Evolutionary conservation across 2,113 vertebrate genomes (phyloP).

Genomic region (Turdus rufiventris): DNA sequence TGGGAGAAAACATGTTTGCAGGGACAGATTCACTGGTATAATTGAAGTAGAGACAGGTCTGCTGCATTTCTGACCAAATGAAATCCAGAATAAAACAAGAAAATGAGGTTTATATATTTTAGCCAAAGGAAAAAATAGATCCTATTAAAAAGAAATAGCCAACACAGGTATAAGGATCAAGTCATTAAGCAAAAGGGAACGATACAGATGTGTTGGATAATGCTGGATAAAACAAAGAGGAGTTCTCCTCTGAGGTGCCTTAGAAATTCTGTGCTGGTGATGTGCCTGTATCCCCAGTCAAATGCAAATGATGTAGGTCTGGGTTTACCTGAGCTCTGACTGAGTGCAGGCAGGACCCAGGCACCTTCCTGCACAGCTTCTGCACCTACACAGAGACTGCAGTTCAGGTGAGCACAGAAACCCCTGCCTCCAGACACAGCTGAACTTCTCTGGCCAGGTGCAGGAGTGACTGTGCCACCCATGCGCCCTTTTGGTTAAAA

Average conservation of each 20-base stretch:
- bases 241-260: background rate
- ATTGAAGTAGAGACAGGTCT: background rate
- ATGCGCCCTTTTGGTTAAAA: background rate
- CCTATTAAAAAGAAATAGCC: background rate
- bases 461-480: rapidly evolving
- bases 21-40: background rate
- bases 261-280: background rate
- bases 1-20: background rate
- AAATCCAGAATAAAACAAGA: background rate
- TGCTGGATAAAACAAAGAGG: background rate
- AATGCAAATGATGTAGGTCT: background rate
- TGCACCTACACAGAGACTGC: background rate
- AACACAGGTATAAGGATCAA: background rate
- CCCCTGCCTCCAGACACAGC: background rate
- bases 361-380: background rate
- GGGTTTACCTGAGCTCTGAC: background rate
- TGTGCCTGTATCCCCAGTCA: rapidly evolving
- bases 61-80: background rate
- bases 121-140: background rate
- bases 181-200: background rate
- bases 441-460: background rate
- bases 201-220: background rate
- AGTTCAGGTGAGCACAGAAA: background rate
- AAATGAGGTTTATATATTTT: background rate
- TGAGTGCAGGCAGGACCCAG: background rate